Conservation (phyloP, 2,797 vertebrate genomes). For the Tokudaia tokunoshimensis region DNA sequence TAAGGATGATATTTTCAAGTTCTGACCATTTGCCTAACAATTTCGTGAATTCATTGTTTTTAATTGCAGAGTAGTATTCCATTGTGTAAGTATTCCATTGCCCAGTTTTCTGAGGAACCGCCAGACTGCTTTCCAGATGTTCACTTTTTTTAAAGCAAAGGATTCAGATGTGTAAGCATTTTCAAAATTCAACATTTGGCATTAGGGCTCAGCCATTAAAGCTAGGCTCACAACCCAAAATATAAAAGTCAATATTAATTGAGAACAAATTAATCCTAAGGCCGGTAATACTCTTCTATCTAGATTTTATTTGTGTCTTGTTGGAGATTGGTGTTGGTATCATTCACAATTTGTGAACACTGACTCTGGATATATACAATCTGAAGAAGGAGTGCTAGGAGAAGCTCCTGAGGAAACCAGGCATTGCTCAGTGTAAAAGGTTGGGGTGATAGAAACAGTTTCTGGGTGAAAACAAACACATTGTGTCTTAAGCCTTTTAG, state of each 20-base stretch:
- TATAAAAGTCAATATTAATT: neutral
- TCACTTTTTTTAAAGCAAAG: conserved; percentile 27
- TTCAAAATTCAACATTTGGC: neutral
- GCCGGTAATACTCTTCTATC: neutral
- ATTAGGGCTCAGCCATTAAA: neutral
- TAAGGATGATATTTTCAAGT: no score
- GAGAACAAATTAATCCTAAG: conserved; percentile 1
- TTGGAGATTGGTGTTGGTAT: neutral
- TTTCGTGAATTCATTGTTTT: no score
- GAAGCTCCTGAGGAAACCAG: neutral
- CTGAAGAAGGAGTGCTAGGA: neutral
- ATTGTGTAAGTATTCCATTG: no score
- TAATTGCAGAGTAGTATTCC: no score
- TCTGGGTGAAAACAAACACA: neutral
- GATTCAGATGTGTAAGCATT: neutral
- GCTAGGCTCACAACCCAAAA: neutral
- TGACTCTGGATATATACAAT: neutral
- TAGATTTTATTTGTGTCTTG: neutral
- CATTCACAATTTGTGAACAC: neutral
- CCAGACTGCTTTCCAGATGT: no score
- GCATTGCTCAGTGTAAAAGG: neutral
- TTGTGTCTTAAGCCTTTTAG: neutral
- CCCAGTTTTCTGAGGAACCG: no score
- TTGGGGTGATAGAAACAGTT: neutral
- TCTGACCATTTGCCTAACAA: no score